phyloP scores from a whole-genome alignment of 2,113 vertebrate genomes.

The Alethe diademata region DNA sequence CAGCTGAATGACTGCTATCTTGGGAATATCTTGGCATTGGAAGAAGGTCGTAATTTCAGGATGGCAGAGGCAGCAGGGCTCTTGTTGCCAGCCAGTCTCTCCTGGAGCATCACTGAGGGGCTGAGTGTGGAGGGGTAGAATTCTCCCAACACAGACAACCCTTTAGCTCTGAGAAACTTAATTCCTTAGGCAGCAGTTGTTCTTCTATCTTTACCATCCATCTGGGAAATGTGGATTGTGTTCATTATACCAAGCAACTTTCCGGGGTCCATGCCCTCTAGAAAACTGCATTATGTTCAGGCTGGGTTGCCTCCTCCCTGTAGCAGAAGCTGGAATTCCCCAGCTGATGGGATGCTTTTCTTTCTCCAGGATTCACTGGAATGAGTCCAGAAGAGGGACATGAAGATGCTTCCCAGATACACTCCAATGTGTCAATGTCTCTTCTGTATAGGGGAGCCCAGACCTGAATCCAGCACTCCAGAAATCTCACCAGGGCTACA shows the following conservation, averaged over 20 bases:
- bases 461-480: neutral
- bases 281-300: neutral
- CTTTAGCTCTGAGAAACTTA: neutral
- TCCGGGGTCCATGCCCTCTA: neutral
- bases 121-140: neutral
- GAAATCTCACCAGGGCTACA: neutral
- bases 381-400: neutral
- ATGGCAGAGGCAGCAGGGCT: neutral
- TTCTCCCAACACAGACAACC: neutral
- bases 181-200: neutral
- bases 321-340: neutral
- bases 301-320: neutral
- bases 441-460: neutral
- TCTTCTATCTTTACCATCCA: neutral
- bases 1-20: neutral
- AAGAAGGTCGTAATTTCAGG: neutral
- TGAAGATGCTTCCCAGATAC: neutral
- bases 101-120: neutral
- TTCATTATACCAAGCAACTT: neutral
- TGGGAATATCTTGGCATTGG: neutral
- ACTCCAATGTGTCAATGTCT: neutral
- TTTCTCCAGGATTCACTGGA: neutral
- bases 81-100: neutral
- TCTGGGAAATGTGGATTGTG: neutral
- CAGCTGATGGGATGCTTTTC: neutral